These are phyloP conservation scores for Drosophila orosa DNA, from an alignment of 1,140 invertebrate genomes.

Conservation along the genomic window DNA sequence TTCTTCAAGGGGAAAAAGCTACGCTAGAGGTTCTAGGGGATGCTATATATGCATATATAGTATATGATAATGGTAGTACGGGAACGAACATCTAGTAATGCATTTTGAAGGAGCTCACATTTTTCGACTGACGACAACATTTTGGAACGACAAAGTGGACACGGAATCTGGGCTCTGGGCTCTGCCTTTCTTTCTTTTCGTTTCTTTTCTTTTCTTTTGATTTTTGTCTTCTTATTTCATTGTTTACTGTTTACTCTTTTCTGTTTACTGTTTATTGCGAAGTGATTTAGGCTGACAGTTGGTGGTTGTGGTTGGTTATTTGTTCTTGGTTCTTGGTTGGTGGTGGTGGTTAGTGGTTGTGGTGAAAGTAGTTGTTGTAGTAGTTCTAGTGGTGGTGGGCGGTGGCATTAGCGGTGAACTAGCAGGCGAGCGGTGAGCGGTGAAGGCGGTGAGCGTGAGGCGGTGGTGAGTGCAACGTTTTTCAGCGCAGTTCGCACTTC, in stretches of 20 bases:
- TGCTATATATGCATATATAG: constrained; percentile 46
- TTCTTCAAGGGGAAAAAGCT: constrained; percentile 10
- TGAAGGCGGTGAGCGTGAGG: constrained; percentile 26
- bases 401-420: constrained; percentile 61
- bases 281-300: constrained; percentile 39
- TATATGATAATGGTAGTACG: constrained; percentile 18
- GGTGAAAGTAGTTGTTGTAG: constrained; percentile 26
- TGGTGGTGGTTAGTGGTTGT: constrained; percentile 37
- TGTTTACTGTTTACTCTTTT: constrained; percentile 14
- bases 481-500: constrained; percentile 22
- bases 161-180: constrained; percentile 33
- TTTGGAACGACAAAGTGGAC: constrained; percentile 57
- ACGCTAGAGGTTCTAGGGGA: constrained; percentile 43
- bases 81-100: constrained; percentile 52
- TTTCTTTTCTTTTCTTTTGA: constrained; percentile 21
- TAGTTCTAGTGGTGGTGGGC: constrained; percentile 41
- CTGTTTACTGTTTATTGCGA: constrained; percentile 22
- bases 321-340: constrained; percentile 29
- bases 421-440: constrained; percentile 37
- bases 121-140: constrained; percentile 70
- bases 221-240: constrained; percentile 29
- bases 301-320: constrained; percentile 38
- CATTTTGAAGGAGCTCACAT: constrained; percentile 66
- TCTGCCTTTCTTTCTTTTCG: constrained; percentile 43
- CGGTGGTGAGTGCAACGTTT: constrained; percentile 53